These are phyloP conservation scores for Diloba caeruleocephala DNA, from an alignment of 2,888 invertebrate genomes.

Conservation along the genomic window DNA sequence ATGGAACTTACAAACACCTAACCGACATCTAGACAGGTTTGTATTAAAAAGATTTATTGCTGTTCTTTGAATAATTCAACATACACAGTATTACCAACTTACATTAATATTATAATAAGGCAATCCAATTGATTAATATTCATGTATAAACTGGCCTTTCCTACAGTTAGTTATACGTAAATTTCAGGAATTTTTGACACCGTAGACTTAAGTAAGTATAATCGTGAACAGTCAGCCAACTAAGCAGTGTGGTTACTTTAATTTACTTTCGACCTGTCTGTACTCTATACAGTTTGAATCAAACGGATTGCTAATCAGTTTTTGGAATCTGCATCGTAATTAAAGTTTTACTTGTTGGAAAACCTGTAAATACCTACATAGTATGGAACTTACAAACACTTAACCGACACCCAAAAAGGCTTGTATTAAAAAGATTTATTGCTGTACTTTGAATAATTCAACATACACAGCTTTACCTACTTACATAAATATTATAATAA, in stretches of 20 bases:
- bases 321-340: conserved; percentile 57
- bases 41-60: conserved; percentile 48
- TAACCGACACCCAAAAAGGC: conserved; percentile 18
- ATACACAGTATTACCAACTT: conserved; percentile 40
- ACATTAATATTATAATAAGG: conserved; percentile 47
- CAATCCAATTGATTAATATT: conserved; percentile 40
- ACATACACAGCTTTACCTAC: conserved; percentile 40
- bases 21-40: conserved; percentile 21
- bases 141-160: conserved; percentile 16
- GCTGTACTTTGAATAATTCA: conserved; percentile 43
- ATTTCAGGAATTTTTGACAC: conserved; percentile 86
- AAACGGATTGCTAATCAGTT: conserved; percentile 63
- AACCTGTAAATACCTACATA: conserved; percentile 13
- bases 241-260: conserved; percentile 57
- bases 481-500: conserved; percentile 45
- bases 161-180: no score
- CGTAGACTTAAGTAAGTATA: conserved; percentile 69
- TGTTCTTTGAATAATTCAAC: conserved; percentile 44
- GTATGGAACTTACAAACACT: conserved; percentile 26
- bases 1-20: conserved; percentile 26
- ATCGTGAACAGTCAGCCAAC: conserved; percentile 58
- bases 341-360: conserved; percentile 58
- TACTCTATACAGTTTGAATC: conserved; percentile 54
- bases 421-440: conserved; percentile 49
- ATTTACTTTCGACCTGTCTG: conserved; percentile 68